Evolutionary conservation across 2,797 vertebrate species (phyloP).

Genomic region (Hemibagrus guttatus): DNA sequence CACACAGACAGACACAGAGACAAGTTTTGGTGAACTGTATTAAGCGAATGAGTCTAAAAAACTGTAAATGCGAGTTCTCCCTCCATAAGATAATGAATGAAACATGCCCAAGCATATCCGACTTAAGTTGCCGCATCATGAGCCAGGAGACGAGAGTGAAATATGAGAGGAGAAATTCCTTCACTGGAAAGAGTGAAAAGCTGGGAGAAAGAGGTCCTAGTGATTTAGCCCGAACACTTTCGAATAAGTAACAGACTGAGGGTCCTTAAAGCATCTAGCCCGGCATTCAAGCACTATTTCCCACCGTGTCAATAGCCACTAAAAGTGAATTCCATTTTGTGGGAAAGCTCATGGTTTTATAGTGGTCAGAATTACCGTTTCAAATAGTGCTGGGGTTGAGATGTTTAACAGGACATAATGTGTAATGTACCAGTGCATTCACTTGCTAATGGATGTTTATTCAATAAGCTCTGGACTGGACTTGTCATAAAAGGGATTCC

Average conservation of each 20-base stretch:
- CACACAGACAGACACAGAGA: too few species aligned
- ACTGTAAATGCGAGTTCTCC: slow-evolving; percentile 14
- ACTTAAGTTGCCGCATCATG: slow-evolving; percentile 53
- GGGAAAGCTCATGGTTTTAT: slow-evolving; percentile 24
- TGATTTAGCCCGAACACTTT: slow-evolving; percentile 43
- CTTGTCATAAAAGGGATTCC: neutral
- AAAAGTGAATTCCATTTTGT: slow-evolving; percentile 35
- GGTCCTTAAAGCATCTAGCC: slow-evolving; percentile 54
- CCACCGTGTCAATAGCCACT: slow-evolving; percentile 31
- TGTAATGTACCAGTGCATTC: neutral
- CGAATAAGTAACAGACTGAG: slow-evolving; percentile 58
- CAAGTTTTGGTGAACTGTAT: neutral
- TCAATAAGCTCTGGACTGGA: neutral
- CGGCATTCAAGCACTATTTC: slow-evolving; percentile 21
- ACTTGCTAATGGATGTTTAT: slow-evolving; percentile 9
- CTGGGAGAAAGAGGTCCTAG: slow-evolving; percentile 16
- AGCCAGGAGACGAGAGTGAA: slow-evolving; percentile 46
- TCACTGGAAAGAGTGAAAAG: slow-evolving; percentile 31
- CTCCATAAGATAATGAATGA: slow-evolving; percentile 53
- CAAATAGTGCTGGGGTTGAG: slow-evolving; percentile 17
- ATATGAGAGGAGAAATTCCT: slow-evolving; percentile 59
- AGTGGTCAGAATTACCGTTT: neutral
- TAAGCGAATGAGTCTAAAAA: neutral
- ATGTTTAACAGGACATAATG: slow-evolving; percentile 7
- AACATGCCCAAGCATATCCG: slow-evolving; percentile 68